Evolutionary conservation across 2,888 invertebrate genomes (phyloP).

Genomic region (Pomacea canaliculata): DNA sequence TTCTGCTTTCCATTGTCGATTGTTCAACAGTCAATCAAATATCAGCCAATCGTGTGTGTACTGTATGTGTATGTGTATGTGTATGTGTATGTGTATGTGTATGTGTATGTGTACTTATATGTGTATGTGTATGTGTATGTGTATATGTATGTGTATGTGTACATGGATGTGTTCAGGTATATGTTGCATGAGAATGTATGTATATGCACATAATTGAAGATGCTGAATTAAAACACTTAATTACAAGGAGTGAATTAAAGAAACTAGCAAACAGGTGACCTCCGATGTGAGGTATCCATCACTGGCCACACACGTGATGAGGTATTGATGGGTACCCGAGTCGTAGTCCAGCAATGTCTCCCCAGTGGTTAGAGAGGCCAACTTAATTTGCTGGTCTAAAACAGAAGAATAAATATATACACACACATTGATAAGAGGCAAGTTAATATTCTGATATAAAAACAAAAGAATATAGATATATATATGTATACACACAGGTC

Average conservation of each 20-base stretch:
- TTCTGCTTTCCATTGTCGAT: too few species aligned
- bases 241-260: too few species aligned
- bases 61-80: background rate
- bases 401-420: background rate
- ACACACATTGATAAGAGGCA: background rate
- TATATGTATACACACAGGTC: background rate
- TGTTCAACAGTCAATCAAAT: background rate
- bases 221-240: too few species aligned
- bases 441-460: background rate
- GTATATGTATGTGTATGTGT: background rate
- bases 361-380: conserved; percentile 18
- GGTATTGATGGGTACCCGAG: conserved; percentile 19
- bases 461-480: background rate
- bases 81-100: background rate
- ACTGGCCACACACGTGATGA: conserved; percentile 23
- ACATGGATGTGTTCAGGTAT: too few species aligned
- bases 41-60: background rate
- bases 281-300: conserved; percentile 27
- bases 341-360: conserved; percentile 29
- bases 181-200: too few species aligned
- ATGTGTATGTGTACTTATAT: background rate
- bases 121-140: background rate
- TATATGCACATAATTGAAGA: too few species aligned
- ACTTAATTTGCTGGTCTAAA: conserved; percentile 14
- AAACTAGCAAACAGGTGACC: background rate